A percentile compares a stretch with the other conserved stretches of the same genome.
Evolutionary conservation across 2,113 vertebrate genomes (phyloP).

Genomic region (Sula dactylatra): DNA sequence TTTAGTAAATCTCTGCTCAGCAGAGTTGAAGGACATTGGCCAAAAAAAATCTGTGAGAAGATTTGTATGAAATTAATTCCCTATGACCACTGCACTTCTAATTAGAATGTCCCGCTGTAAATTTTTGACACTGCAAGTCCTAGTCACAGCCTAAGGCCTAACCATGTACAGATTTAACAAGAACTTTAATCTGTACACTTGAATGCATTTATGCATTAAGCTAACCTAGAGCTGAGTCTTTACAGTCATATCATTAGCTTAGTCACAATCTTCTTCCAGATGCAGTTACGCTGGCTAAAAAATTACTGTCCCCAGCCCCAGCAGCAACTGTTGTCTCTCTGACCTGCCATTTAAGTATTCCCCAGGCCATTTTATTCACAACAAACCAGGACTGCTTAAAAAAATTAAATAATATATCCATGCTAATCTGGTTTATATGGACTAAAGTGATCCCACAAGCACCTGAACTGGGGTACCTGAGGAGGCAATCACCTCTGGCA

Average conservation of each 20-base stretch:
- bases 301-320: neutral
- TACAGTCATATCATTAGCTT: conserved; percentile 29
- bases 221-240: conserved; percentile 35
- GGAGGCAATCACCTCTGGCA: neutral
- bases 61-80: neutral
- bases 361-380: neutral
- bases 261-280: conserved; percentile 26
- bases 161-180: conserved; percentile 27
- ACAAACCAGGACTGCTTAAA: neutral
- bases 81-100: neutral
- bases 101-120: neutral
- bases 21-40: neutral
- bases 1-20: neutral
- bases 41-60: neutral
- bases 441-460: neutral
- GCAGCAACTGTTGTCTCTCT: neutral
- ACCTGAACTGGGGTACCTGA: neutral
- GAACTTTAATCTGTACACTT: conserved; percentile 43
- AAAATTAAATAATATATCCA: neutral
- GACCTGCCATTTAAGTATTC: neutral
- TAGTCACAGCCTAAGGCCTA: conserved; percentile 14
- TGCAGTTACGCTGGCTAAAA: conserved; percentile 24
- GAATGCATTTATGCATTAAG: conserved; percentile 31
- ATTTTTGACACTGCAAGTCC: conserved; percentile 22
- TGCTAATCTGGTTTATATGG: neutral